Percentiles rank a stretch among this genome's conserved stretches.
phyloP scores from a whole-genome alignment of 2,113 vertebrate genomes.

The Calyptommatus sinebrachiatus region DNA sequence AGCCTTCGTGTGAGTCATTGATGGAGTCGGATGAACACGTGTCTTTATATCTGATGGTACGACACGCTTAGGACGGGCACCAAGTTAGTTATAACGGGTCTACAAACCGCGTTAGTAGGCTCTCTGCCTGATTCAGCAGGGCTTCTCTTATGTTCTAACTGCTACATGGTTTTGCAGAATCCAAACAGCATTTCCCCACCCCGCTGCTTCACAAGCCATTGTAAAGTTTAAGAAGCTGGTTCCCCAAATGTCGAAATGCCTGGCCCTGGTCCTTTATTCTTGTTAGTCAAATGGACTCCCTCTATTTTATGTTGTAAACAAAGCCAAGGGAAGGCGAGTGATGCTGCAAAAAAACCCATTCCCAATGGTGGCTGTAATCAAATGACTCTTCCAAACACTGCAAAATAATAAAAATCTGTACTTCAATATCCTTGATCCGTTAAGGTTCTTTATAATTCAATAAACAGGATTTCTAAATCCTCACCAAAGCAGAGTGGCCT shows the following conservation, averaged over 20 bases:
- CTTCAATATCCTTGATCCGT: constrained; percentile 82
- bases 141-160: not conserved
- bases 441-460: constrained; percentile 88
- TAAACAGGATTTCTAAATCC: constrained; percentile 82
- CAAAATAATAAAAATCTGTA: constrained; percentile 75
- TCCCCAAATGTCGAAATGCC: not conserved
- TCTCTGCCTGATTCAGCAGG: too few species aligned
- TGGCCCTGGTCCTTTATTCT: not conserved
- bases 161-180: too few species aligned
- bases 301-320: not conserved
- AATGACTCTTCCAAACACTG: constrained; percentile 72
- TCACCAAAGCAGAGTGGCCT: constrained; percentile 60
- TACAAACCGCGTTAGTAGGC: too few species aligned
- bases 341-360: constrained; percentile 6
- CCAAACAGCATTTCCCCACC: too few species aligned
- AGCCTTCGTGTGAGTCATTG: too few species aligned
- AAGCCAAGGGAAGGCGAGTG: not conserved
- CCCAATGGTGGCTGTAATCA: constrained; percentile 73
- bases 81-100: too few species aligned
- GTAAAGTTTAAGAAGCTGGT: fast-evolving
- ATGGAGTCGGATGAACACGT: too few species aligned
- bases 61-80: too few species aligned
- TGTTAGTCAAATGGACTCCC: not conserved
- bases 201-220: too few species aligned
- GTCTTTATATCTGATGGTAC: too few species aligned